Evolutionary conservation across 2,888 invertebrate genomes (phyloP), one percentile per base, ranked within the genome.

Genomic region (Cephus spinipes): DNA sequence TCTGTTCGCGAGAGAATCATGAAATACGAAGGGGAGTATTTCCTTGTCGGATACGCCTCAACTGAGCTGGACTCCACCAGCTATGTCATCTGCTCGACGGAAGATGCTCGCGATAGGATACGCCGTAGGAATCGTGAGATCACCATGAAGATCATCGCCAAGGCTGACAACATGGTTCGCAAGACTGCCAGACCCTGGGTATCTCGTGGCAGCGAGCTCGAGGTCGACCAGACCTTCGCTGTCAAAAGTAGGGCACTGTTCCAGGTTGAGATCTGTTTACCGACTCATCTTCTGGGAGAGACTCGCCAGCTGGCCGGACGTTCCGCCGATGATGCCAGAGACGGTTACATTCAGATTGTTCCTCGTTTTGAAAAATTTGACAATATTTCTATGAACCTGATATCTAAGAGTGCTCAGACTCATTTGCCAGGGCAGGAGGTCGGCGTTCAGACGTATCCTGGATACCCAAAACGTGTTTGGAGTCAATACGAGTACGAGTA

Each of bases 41-140:
- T 94, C 6, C 90, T 96, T 0, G 85, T 96, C 76, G 96, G 95
- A 0, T 96, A 95, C 84, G 93, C 94, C 23, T 94, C 94, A 0
- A 93, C 94, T 71, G 94, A 94, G 85, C 92, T 94, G 0, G 93
- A 93, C 76, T 92, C 92, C 4, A 94, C 95, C 85, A 94, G 95
- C 40, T 96, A 95, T 86, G 94, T 95, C 77, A 91, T 96, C 40
- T 96, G 95, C 80, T 91, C 94, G 1, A 94, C 94, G 0, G 91
- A 89, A 81, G 92, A 93, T 81, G 93, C 94, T 0, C 93, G 93
- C 73, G 93, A 94, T 75, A 88, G 77, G 83, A 89, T 83, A 3
- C 73, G 79, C 4, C 36, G 40, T 3, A 84, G 87, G n/a, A 90
- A 90, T 73, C 83, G 80, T 15, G 40, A 71, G 15, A 83, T 89